phyloP scores from a whole-genome alignment of 2,888 invertebrate species.

The Leucophora obtusa region DNA sequence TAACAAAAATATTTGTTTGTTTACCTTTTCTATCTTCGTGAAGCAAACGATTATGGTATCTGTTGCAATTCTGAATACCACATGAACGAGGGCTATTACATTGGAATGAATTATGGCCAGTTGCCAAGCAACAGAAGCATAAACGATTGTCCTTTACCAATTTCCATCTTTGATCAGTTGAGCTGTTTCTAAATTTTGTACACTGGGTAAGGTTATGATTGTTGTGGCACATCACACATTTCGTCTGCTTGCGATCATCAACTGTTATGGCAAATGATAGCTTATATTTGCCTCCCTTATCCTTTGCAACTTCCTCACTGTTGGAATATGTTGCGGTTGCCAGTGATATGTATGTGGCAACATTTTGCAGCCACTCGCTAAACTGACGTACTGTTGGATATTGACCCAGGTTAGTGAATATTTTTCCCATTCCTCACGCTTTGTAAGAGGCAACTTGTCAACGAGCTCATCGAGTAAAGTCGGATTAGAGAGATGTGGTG shows the following conservation, averaged over 20 bases:
- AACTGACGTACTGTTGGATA: conserved; percentile 48
- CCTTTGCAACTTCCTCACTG: not conserved
- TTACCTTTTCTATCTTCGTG: no score
- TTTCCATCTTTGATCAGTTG: conserved; percentile 29
- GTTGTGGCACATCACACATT: not conserved
- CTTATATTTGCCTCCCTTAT: not conserved
- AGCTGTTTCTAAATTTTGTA: conserved; percentile 21
- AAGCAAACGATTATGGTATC: no score
- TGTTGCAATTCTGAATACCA: no score
- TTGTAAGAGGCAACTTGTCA: conserved; percentile 45
- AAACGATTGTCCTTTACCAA: conserved; percentile 18
- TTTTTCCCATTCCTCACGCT: conserved; percentile 42
- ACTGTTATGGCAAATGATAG: conserved; percentile 20
- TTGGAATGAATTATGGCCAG: no score
- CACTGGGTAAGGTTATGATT: conserved; percentile 24
- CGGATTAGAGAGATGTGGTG: conserved; percentile 38
- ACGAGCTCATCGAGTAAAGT: conserved; percentile 42
- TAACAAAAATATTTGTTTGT: no score
- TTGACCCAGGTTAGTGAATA: conserved; percentile 16
- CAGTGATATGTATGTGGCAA: conserved; percentile 35
- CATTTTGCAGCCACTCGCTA: conserved; percentile 43
- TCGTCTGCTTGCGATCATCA: not conserved
- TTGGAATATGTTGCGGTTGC: not conserved
- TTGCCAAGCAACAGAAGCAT: conserved; percentile 28
- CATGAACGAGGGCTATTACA: no score